A percentile compares a stretch with the other conserved stretches of the same genome.
Conservation (phyloP, 2,888 invertebrate genomes). For the Smittia sp. region DNA sequence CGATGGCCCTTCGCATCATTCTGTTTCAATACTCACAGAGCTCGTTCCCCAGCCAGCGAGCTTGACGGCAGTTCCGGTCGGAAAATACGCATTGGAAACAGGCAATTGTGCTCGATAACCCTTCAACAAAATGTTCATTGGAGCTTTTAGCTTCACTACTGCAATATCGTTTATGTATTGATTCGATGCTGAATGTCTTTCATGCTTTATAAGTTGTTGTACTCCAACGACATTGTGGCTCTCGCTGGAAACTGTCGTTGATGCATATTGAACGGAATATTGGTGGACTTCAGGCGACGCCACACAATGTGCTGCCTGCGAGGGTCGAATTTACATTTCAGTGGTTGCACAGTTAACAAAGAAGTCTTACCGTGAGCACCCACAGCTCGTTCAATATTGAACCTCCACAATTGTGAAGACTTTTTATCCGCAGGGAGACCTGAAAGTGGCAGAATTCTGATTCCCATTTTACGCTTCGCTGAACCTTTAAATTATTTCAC, state of each 20-base stretch:
- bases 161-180: slow-evolving; percentile 5
- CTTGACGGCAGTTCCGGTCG: slow-evolving; percentile 45
- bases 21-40: slow-evolving; percentile 27
- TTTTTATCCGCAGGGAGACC: slow-evolving; percentile 44
- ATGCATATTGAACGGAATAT: slow-evolving; percentile 28
- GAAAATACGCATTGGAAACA: slow-evolving; percentile 37
- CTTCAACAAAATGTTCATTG: neutral
- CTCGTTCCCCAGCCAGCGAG: slow-evolving; percentile 52
- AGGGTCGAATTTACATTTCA: slow-evolving; percentile 19
- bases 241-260: slow-evolving; percentile 39
- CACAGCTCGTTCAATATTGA: slow-evolving; percentile 43
- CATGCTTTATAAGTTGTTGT: neutral
- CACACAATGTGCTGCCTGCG: slow-evolving; percentile 4
- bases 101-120: slow-evolving; percentile 42
- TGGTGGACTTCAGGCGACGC: neutral
- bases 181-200: neutral
- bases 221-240: neutral
- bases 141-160: neutral
- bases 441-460: slow-evolving; percentile 40
- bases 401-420: slow-evolving; percentile 44
- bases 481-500: neutral
- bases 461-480: neutral
- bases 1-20: neutral
- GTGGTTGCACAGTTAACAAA: slow-evolving; percentile 42
- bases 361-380: slow-evolving; percentile 45